These are phyloP conservation scores for Drosophila sulfurigaster DNA, from an alignment of 1,140 invertebrate species.

Conservation along the genomic window DNA sequence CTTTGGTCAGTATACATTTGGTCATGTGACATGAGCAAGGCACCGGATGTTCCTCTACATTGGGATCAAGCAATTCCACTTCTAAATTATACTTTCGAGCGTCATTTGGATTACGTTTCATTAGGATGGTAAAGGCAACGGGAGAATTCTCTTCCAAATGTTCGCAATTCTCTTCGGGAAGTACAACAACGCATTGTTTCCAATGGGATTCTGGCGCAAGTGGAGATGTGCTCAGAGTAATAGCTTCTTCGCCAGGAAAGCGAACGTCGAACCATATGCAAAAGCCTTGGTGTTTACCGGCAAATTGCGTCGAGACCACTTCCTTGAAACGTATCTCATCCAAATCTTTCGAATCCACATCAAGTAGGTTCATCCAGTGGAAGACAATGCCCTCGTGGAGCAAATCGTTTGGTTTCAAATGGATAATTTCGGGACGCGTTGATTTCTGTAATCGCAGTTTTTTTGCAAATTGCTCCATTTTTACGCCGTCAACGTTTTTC, in stretches of 20 bases:
- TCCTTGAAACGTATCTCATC: slow-evolving; percentile 84
- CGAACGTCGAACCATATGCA: slow-evolving; percentile 89
- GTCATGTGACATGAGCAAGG: slow-evolving; percentile 92
- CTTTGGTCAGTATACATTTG: slow-evolving; percentile 90
- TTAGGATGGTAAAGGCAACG: slow-evolving; percentile 88
- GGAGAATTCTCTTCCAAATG: slow-evolving; percentile 87
- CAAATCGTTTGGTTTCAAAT: slow-evolving; percentile 85
- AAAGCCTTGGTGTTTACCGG: slow-evolving; percentile 90
- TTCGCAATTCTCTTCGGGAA: slow-evolving; percentile 86
- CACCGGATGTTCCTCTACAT: slow-evolving; percentile 89
- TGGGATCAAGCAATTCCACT: slow-evolving; percentile 89
- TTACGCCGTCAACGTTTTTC: slow-evolving; percentile 87
- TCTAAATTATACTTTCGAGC: slow-evolving; percentile 87
- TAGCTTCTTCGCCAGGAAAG: slow-evolving; percentile 85
- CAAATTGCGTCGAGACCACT: slow-evolving; percentile 85
- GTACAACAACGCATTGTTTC: slow-evolving; percentile 97
- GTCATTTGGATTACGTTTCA: slow-evolving; percentile 86
- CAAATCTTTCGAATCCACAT: slow-evolving; percentile 86
- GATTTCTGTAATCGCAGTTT: slow-evolving; percentile 86
- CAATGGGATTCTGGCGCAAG: slow-evolving; percentile 94
- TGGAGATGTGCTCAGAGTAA: slow-evolving; percentile 91
- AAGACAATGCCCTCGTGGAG: slow-evolving; percentile 86
- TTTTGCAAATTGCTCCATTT: slow-evolving; percentile 86
- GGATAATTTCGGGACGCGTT: slow-evolving; percentile 86
- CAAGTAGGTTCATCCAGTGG: slow-evolving; percentile 87